Evolutionary conservation across 2,797 vertebrate species (phyloP).

Genomic region (Lindbergichthys nudifrons): DNA sequence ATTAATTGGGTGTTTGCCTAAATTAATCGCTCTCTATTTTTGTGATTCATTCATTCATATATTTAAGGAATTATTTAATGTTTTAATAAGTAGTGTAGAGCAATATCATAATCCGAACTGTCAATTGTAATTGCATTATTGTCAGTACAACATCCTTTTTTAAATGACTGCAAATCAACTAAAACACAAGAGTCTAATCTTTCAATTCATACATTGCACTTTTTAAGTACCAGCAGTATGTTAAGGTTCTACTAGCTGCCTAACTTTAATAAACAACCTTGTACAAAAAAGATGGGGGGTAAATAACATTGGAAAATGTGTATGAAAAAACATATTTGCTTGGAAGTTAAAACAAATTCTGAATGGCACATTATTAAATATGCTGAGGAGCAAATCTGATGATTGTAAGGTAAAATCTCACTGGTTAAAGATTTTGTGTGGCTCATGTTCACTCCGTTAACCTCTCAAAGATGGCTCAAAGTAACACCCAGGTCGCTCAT

Average conservation of each 20-base stretch:
- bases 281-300: not conserved
- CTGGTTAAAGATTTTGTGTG: slow-evolving; percentile 13
- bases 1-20: not conserved
- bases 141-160: not conserved
- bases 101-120: no score
- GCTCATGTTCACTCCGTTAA: slow-evolving; percentile 17
- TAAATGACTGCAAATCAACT: not conserved
- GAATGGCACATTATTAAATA: not conserved
- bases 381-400: not conserved
- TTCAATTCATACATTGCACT: not conserved
- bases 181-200: not conserved
- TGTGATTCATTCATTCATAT: no score
- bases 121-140: no score
- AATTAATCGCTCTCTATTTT: not conserved
- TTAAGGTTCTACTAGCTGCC: not conserved
- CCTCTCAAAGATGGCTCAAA: slow-evolving; percentile 14
- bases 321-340: not conserved
- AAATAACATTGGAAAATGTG: not conserved
- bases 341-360: not conserved
- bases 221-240: not conserved
- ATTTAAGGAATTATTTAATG: no score
- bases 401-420: slow-evolving; percentile 4
- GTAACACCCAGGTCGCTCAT: slow-evolving; percentile 35
- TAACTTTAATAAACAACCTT: not conserved
- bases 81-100: no score